Base-by-base conservation (phyloP, 2,888 invertebrate species). In the Eupelmus urozonus region DNA sequence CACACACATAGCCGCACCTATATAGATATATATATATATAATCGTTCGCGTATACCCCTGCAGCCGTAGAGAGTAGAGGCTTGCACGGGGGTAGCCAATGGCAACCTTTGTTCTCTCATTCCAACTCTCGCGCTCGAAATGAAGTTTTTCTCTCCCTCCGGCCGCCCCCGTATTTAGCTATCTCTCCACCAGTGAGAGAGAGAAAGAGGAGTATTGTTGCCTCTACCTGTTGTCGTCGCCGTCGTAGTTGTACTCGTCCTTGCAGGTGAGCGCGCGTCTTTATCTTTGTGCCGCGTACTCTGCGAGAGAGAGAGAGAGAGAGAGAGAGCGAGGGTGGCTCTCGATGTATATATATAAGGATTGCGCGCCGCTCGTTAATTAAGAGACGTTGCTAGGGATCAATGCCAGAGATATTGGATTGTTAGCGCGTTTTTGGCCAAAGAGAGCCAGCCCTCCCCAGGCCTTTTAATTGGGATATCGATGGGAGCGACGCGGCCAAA, bases 61-160 rank as follows among this genome's bases (percentile, higher is more conserved):
- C 1, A n/a, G 51, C 29, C 18, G 66, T 51, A 40, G 2, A 27
- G 29, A 27, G 13, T 3, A 27, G 20, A 18, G n/a, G 40, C 55
- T 13, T 29, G 42, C 49, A n/a, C 45, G 49, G 55, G 72, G 60
- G 80, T 80, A 80, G 80, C 75, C 75, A 70, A 78, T 78, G 71
- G 80, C 80, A 80, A 80, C 78, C 80, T 80, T 80, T 80, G 80
- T 77, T 77, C 80, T 78, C 73, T 77, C 60, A 66, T 78, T 71
- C 70, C 34, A 60, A 65, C 27, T 45, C 45, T 34, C 27, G 18
- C 25, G 55, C 67, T 71, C 74, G 60, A 71, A 80, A 77, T 75
- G 66, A 78, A 77, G 62, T 72, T 78, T 78, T 72, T 72, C 34
- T 20, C 13, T 60, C 0, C 42, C 34, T 20, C 7, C 55, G 23